Evolutionary conservation across 2,888 invertebrate genomes (phyloP).

Genomic region (Nomada lathburiana): DNA sequence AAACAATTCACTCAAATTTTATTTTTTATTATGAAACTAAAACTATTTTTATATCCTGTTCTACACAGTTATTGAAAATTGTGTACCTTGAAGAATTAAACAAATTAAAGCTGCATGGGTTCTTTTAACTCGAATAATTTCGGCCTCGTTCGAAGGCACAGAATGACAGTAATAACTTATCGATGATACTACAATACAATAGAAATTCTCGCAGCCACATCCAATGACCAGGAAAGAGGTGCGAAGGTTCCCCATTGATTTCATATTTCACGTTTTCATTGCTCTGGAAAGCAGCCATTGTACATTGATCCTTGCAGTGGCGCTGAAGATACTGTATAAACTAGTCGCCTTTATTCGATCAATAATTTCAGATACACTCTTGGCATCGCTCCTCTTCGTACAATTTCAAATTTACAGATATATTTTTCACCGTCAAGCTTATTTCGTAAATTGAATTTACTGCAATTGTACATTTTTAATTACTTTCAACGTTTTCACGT

Average conservation of each 20-base stretch:
- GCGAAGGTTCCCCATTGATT: slow-evolving; percentile 70
- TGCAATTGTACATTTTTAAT: no score
- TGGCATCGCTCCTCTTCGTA: no score
- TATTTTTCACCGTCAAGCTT: no score
- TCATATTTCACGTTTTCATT: slow-evolving; percentile 75
- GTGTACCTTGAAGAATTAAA: neutral
- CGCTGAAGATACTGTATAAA: slow-evolving; percentile 49
- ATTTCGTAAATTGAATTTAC: no score
- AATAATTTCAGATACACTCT: slow-evolving; percentile 22
- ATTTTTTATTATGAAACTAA: no score
- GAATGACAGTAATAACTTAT: slow-evolving; percentile 56
- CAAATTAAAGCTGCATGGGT: neutral
- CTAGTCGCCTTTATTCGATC: slow-evolving; percentile 50
- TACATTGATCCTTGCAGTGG: slow-evolving; percentile 51
- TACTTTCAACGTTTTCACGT: no score
- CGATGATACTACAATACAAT: slow-evolving; percentile 64
- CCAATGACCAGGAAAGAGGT: slow-evolving; percentile 44
- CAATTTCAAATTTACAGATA: no score
- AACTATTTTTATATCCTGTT: no score
- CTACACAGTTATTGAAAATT: neutral
- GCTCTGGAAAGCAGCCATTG: slow-evolving; percentile 64
- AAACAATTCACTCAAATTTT: no score
- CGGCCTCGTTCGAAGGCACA: neutral
- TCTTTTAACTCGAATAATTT: neutral
- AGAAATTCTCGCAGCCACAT: slow-evolving; percentile 53